Conservation (phyloP, 1,140 invertebrate species). For the Panagrolaimus sp. region DNA sequence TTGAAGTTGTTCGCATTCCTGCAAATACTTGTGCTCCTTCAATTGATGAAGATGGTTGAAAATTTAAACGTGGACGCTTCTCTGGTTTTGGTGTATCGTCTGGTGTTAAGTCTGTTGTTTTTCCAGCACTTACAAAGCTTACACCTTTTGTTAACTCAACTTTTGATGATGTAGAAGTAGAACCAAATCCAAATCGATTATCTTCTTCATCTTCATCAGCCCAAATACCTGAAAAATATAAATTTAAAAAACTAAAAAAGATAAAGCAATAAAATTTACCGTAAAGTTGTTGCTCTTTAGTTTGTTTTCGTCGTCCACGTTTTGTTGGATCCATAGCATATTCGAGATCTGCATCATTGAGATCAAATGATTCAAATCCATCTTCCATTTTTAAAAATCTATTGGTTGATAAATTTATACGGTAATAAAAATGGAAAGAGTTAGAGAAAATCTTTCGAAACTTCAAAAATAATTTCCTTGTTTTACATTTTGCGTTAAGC, state of each 20-base stretch:
- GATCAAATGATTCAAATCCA: conserved; percentile 23
- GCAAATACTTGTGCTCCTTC: conserved; percentile 36
- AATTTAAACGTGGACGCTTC: neutral
- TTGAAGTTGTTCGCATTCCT: conserved; percentile 38
- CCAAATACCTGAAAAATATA: conserved; percentile 54
- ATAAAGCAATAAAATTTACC: conserved; percentile 41
- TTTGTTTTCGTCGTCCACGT: conserved; percentile 42
- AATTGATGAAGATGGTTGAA: neutral
- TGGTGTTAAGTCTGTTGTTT: conserved; percentile 40
- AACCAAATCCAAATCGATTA: neutral
- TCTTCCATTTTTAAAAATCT: conserved; percentile 1
- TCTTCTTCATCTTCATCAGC: conserved; percentile 46
- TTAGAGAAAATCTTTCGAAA: neutral
- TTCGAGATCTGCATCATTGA: conserved; percentile 25
- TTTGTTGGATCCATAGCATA: conserved; percentile 42
- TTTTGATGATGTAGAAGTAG: neutral
- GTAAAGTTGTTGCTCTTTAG: conserved; percentile 60
- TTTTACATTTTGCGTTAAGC: neutral
- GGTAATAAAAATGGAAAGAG: too few species aligned
- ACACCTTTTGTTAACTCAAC: conserved; percentile 51
- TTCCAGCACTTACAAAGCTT: conserved; percentile 62
- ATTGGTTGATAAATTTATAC: neutral
- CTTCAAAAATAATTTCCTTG: neutral
- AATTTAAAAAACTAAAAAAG: too few species aligned
- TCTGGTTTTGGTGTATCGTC: neutral